Base-by-base conservation (phyloP, 1,140 invertebrate genomes). In the Liolophura sinensis region DNA sequence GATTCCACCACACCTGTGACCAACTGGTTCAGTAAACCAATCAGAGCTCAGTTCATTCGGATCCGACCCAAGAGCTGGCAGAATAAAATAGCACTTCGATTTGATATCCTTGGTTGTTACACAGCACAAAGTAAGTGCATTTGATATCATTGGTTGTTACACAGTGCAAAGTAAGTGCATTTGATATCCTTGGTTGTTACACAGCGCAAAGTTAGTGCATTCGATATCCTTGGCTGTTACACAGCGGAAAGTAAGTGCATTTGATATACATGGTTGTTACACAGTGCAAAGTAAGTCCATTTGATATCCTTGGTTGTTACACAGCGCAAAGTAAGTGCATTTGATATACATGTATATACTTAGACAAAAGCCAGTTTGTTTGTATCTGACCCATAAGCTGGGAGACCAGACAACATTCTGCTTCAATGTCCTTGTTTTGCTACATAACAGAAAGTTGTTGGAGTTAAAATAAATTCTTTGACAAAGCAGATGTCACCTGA, bases 31-130 rank as follows among this genome's bases (percentile, higher is more conserved):
- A 57, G 61, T 22, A 78, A 82, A 25, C 91, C 91, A 18, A 86
- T 95, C 51, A 91, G 92, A 79, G 91, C 92, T 0, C 88, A 88
- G 69, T 87, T 89, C 31, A 68, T 94, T 1, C 86, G 90, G 57
- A 86, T 95, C 46, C 86, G 88, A 62, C 93, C 93, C 0, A 78
- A 89, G 4, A 89, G 91, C 3, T 95, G 92, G 92, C 88, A 92
- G 73, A 88, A 88, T 5, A 88, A 87, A 12, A 92, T 93, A 51
- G 87, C 91, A 0, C 82, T 94, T 65, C 86, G 89, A 60, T 80
- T 92, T 24, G 92, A 94, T 74, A 73, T 94, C 0, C 85, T 94
- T 40, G 92, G 92, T 48, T 95, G 93, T 78, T 74, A 78, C 50
- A 48, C 60, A n/a, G 55, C 68, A 18, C 74, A 74, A 24, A 71